Evolutionary conservation across 2,888 invertebrate genomes (phyloP).

Genomic region (Orchestes rusci): DNA sequence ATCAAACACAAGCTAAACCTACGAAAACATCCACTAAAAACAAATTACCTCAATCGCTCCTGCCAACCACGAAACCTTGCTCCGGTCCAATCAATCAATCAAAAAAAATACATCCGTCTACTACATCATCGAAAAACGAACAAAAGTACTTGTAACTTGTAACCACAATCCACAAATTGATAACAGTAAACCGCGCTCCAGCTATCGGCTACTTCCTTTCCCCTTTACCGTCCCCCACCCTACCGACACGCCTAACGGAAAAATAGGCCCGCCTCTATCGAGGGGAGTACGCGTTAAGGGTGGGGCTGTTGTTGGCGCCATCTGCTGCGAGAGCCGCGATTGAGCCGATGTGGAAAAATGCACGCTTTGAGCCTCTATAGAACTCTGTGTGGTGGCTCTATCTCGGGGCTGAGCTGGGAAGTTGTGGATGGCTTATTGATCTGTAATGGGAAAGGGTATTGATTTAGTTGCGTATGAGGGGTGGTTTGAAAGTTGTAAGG

Average conservation of each 20-base stretch:
- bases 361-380: slow-evolving; percentile 10
- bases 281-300: slow-evolving; percentile 12
- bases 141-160: too few relatives aligned
- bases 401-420: slow-evolving; percentile 4
- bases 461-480: slow-evolving; percentile 3
- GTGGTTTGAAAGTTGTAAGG: slow-evolving; percentile 1
- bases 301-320: slow-evolving; percentile 13
- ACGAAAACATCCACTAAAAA: slow-evolving; percentile 3
- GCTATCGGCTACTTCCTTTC: slow-evolving; percentile 18
- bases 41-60: too few relatives aligned
- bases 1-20: too few relatives aligned
- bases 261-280: slow-evolving; percentile 11
- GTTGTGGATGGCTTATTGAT: slow-evolving; percentile 1
- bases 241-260: slow-evolving; percentile 20
- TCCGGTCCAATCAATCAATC: too few relatives aligned
- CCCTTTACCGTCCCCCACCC: slow-evolving; percentile 4
- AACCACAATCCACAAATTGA: slow-evolving; percentile 14
- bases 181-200: slow-evolving; percentile 13
- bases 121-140: too few relatives aligned
- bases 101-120: too few relatives aligned
- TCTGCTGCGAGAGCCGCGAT: slow-evolving; percentile 2
- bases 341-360: slow-evolving; percentile 15
- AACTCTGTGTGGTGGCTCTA: slow-evolving; percentile 11
- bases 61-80: too few relatives aligned
- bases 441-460: slow-evolving; percentile 10